Conservation (phyloP, 1,140 invertebrate species). For the Cotesia glomerata region DNA sequence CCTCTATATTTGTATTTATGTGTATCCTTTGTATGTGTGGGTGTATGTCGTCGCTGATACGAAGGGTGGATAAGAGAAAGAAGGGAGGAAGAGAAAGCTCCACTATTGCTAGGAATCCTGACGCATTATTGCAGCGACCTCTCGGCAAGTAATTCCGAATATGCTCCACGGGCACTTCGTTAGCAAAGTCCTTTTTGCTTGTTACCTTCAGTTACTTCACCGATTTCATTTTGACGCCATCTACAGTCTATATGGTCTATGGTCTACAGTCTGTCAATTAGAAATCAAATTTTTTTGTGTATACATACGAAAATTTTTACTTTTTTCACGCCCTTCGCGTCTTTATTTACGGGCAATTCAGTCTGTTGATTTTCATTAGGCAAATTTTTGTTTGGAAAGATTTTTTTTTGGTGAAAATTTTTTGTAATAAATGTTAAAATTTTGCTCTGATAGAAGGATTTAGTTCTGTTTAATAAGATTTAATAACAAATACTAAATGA, state of each 20-base stretch:
- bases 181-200: constrained; percentile 55
- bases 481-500: too few relatives aligned
- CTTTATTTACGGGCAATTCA: neutral
- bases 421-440: too few relatives aligned
- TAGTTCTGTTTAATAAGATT: too few relatives aligned
- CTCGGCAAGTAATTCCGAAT: constrained; percentile 38
- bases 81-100: constrained; percentile 2
- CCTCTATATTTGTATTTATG: too few relatives aligned
- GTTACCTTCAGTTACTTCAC: constrained; percentile 49
- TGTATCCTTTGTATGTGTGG: neutral
- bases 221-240: constrained; percentile 7
- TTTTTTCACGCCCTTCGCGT: constrained; percentile 2
- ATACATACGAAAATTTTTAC: neutral
- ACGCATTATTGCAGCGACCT: constrained; percentile 45
- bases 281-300: neutral
- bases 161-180: constrained; percentile 55
- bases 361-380: too few relatives aligned
- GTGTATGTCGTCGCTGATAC: neutral
- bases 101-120: neutral
- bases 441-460: too few relatives aligned
- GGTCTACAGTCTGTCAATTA: neutral
- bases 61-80: neutral
- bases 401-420: too few relatives aligned
- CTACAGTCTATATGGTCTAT: neutral
- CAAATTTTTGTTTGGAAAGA: too few relatives aligned